These are phyloP conservation scores for Panulirus ornatus DNA, from an alignment of 1,140 invertebrate species.

Conservation along the genomic window DNA sequence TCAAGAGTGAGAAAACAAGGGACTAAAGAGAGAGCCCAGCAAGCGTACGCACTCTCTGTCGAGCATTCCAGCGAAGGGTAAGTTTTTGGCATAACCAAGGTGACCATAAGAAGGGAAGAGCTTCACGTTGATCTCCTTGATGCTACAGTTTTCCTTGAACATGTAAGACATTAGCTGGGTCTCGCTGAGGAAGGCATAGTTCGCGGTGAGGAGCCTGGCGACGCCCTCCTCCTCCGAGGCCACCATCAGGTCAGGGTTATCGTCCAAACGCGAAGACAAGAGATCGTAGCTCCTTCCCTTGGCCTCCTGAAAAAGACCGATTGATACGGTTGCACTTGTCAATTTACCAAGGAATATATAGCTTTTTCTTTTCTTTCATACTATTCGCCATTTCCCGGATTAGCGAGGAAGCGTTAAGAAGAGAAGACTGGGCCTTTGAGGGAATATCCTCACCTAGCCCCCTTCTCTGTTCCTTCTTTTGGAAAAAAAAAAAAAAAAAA, in stretches of 20 bases:
- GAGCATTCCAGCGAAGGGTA: constrained; percentile 38
- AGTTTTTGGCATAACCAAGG: constrained; percentile 36
- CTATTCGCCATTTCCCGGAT: too few species aligned
- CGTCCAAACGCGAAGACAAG: not conserved
- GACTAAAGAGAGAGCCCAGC: not conserved
- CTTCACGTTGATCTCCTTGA: constrained; percentile 27
- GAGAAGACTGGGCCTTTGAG: too few species aligned
- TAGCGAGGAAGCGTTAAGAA: too few species aligned
- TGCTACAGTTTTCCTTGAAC: constrained; percentile 35
- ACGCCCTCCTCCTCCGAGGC: constrained; percentile 25
- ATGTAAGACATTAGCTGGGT: constrained; percentile 26
- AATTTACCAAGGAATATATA: too few species aligned
- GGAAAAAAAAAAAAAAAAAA: too few species aligned
- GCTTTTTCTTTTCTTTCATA: too few species aligned
- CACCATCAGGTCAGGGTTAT: constrained; percentile 20
- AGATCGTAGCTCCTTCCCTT: not conserved
- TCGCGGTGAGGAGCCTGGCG: not conserved
- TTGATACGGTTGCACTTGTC: too few species aligned
- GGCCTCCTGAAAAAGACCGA: not conserved
- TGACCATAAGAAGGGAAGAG: constrained; percentile 35
- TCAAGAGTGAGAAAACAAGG: not conserved
- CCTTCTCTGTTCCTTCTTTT: too few species aligned
- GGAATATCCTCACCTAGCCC: too few species aligned
- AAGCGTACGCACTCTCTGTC: constrained; percentile 40
- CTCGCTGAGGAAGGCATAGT: constrained; percentile 37